phyloP scores from a whole-genome alignment of 2,113 vertebrate species.

The Isurus oxyrinchus region DNA sequence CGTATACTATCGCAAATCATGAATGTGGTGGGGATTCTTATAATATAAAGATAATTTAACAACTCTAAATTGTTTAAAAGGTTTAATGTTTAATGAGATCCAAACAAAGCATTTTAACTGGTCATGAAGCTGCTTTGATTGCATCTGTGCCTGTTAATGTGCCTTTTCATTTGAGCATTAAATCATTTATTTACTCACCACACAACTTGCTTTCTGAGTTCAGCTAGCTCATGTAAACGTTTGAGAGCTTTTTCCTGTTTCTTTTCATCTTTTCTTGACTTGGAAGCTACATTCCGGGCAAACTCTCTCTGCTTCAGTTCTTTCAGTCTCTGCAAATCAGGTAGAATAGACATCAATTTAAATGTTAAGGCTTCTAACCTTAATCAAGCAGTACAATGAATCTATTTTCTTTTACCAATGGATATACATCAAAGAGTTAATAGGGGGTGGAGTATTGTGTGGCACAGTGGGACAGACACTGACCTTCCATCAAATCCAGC shows the following conservation, averaged over 20 bases:
- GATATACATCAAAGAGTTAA: neutral
- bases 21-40: neutral
- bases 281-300: conserved; percentile 76
- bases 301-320: conserved; percentile 91
- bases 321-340: conserved; percentile 74
- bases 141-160: too few relatives aligned
- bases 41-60: neutral
- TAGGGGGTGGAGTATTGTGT: neutral
- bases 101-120: neutral
- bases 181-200: conserved; percentile 57
- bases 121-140: neutral
- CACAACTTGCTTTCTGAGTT: conserved; percentile 61
- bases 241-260: conserved; percentile 74
- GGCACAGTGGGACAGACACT: neutral
- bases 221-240: conserved; percentile 69
- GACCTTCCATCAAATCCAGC: neutral
- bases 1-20: neutral
- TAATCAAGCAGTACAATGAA: neutral
- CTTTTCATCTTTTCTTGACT: conserved; percentile 75
- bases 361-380: neutral
- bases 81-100: neutral
- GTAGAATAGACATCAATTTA: conserved; percentile 33
- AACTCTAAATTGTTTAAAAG: neutral
- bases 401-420: neutral
- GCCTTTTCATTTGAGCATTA: conserved; percentile 39